Evolutionary conservation across 92 coral and sea anemone species (phyloP).

Genomic region (Porites rus): DNA sequence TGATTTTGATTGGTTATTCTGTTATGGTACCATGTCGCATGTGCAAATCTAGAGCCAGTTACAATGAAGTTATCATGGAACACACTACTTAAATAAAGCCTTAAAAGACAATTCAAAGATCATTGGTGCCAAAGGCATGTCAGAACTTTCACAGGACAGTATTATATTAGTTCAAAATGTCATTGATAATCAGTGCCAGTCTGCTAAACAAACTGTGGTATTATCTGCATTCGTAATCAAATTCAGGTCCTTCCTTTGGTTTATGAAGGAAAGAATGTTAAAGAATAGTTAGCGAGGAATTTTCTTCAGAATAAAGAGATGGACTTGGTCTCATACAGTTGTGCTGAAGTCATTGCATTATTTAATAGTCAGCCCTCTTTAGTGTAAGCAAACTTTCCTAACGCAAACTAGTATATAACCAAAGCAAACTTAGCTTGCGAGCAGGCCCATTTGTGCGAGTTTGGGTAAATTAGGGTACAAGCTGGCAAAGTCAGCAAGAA

Average conservation of each 20-base stretch:
- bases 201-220: not conserved
- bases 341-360: not conserved
- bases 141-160: not conserved
- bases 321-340: not conserved
- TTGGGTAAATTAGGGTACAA: too few relatives aligned
- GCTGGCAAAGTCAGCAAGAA: too few relatives aligned
- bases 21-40: not conserved
- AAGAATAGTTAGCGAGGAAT: not conserved
- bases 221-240: not conserved
- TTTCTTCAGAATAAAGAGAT: slow-evolving; percentile 14
- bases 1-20: not conserved
- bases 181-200: not conserved
- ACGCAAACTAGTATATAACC: too few relatives aligned
- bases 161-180: too few relatives aligned
- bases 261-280: not conserved
- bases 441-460: too few relatives aligned
- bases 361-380: too few relatives aligned
- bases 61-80: not conserved
- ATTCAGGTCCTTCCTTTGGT: not conserved
- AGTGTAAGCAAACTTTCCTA: too few relatives aligned
- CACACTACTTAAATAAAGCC: not conserved
- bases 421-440: too few relatives aligned
- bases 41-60: not conserved
- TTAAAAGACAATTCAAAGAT: not conserved
- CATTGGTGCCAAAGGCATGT: not conserved